A percentile compares a stretch with the other conserved stretches of the same genome.
Evolutionary conservation across 2,797 vertebrate species (phyloP).

Genomic region (Microctenopoma steveboyesi): DNA sequence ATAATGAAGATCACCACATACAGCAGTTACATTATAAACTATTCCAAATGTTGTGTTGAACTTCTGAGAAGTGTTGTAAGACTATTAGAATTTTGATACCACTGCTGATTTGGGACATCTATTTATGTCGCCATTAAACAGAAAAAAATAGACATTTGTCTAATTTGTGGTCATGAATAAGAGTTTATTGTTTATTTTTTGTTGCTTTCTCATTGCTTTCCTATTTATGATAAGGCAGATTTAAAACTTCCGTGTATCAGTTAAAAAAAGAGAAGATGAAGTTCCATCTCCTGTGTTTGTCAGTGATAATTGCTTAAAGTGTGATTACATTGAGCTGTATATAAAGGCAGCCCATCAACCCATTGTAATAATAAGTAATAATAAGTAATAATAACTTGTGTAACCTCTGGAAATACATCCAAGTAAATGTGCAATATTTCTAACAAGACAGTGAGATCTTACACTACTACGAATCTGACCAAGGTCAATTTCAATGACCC

Average conservation of each 20-base stretch:
- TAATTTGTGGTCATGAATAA: background rate
- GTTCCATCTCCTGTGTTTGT: constrained; percentile 3
- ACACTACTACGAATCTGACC: background rate
- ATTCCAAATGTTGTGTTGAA: background rate
- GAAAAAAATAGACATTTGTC: constrained; percentile 3
- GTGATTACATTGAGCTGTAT: background rate
- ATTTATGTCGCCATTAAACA: background rate
- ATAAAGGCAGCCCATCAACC: constrained; percentile 12
- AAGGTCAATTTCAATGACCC: background rate
- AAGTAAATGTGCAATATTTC: constrained; percentile 34
- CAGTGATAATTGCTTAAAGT: constrained; percentile 14
- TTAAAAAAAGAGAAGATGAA: background rate
- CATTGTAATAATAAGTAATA: constrained; percentile 4
- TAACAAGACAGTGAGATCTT: constrained; percentile 3
- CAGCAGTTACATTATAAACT: background rate
- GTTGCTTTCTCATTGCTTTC: background rate
- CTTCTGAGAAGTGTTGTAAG: constrained; percentile 3
- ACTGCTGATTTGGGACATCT: constrained; percentile 12
- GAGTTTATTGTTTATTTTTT: background rate
- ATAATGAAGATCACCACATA: constrained; percentile 8
- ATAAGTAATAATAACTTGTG: no score
- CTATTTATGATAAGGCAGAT: background rate
- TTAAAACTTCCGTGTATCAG: background rate
- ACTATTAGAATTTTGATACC: constrained; percentile 1
- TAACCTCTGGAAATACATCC: no score